phyloP scores from a whole-genome alignment of 2,888 invertebrate species.

The Ophioninae sp. region DNA sequence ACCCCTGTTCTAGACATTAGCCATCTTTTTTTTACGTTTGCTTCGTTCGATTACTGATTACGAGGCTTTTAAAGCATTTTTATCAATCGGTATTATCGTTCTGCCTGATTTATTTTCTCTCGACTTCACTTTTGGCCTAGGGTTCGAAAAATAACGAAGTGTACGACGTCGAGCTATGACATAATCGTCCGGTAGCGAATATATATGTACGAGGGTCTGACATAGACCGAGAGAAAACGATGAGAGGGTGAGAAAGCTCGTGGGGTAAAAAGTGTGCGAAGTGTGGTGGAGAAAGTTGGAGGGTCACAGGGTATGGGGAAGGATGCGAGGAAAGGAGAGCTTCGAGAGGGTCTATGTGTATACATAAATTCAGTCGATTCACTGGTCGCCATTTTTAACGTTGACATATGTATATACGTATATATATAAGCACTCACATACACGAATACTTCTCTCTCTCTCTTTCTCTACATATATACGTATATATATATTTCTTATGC shows the following conservation, averaged over 20 bases:
- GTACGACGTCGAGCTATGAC: constrained; percentile 20
- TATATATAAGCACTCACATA: background rate
- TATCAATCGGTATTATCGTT: constrained; percentile 14
- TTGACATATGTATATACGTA: constrained; percentile 37
- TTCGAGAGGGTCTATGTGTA: constrained; percentile 45
- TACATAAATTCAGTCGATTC: constrained; percentile 58
- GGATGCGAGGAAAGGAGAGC: constrained; percentile 14
- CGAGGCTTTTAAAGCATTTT: constrained; percentile 39
- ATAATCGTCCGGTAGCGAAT: constrained; percentile 29
- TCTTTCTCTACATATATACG: too few relatives aligned
- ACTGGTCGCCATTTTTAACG: constrained; percentile 58
- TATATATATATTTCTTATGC: constrained; percentile 44
- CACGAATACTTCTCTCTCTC: too few relatives aligned
- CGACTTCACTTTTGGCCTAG: background rate
- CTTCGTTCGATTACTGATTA: constrained; percentile 8
- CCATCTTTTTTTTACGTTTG: background rate
- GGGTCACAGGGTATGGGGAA: background rate
- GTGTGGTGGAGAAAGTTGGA: constrained; percentile 6
- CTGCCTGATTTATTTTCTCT: background rate
- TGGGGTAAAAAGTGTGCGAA: constrained; percentile 16
- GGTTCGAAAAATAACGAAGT: constrained; percentile 40
- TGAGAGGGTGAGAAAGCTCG: constrained; percentile 21
- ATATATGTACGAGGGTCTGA: constrained; percentile 46
- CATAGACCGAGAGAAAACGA: constrained; percentile 25
- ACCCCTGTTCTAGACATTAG: too few relatives aligned